phyloP scores from a whole-genome alignment of 2,797 vertebrate species.

The Coregonus sp. region DNA sequence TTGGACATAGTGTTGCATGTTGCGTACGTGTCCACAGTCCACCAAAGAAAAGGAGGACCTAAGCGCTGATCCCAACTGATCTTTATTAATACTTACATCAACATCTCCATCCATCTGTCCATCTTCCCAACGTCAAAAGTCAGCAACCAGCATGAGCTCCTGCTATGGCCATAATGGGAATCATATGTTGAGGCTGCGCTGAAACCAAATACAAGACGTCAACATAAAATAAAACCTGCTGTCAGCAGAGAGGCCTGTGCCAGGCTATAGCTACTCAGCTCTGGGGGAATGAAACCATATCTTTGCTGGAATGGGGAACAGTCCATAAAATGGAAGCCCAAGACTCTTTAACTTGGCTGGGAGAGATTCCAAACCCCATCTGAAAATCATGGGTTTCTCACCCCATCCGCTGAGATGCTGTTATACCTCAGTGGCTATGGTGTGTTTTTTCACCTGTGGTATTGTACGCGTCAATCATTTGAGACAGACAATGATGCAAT shows the following conservation, averaged over 20 bases:
- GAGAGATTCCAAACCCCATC: conserved; percentile 58
- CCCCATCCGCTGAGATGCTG: background rate
- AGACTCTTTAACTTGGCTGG: conserved; percentile 38
- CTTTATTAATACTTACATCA: conserved; percentile 42
- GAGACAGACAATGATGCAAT: background rate
- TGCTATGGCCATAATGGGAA: conserved; percentile 78
- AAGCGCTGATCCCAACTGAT: conserved; percentile 17
- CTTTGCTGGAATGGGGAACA: conserved; percentile 51
- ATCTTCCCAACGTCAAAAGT: conserved; percentile 67
- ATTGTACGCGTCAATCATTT: conserved; percentile 43
- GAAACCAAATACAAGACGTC: conserved; percentile 77
- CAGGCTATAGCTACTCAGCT: conserved; percentile 39
- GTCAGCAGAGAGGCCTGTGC: conserved; percentile 65
- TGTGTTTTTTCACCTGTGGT: conserved; percentile 20
- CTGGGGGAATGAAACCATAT: conserved; percentile 72
- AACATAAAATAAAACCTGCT: conserved; percentile 80
- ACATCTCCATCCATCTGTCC: conserved; percentile 16
- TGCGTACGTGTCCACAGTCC: conserved; percentile 6
- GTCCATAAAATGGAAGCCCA: conserved; percentile 65
- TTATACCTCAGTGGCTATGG: conserved; percentile 25
- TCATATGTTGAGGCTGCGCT: conserved; percentile 78
- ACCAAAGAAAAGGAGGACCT: conserved; percentile 16
- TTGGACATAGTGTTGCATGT: background rate
- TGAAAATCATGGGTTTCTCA: conserved; percentile 14
- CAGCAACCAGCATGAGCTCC: conserved; percentile 67